These are phyloP conservation scores for Sebastes hubbsi DNA, from an alignment of 2,797 vertebrate species.

Conservation along the genomic window DNA sequence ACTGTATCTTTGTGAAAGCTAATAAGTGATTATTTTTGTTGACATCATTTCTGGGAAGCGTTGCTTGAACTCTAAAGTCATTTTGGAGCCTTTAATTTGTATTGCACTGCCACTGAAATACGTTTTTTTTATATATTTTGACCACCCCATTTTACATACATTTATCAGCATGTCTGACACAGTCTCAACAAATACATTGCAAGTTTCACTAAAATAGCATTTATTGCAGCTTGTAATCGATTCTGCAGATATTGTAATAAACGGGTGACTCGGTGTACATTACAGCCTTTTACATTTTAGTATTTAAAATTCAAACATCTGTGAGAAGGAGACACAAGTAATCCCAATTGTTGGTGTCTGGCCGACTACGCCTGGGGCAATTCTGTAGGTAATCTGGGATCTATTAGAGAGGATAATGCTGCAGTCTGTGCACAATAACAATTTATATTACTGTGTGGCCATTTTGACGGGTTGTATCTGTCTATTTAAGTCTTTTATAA, in stretches of 20 bases:
- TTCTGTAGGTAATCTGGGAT: conserved; percentile 13
- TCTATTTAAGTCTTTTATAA: neutral
- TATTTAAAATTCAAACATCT: conserved; percentile 10
- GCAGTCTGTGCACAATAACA: neutral
- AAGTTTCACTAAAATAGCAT: neutral
- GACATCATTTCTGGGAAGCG: neutral
- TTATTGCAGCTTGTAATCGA: neutral
- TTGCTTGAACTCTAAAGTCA: neutral
- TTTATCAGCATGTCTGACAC: neutral
- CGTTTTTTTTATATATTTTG: neutral
- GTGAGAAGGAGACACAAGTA: neutral
- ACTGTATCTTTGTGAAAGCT: neutral
- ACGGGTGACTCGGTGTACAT: neutral
- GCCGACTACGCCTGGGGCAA: conserved; percentile 3
- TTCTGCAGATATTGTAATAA: conserved; percentile 1
- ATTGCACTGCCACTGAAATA: neutral
- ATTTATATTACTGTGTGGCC: neutral
- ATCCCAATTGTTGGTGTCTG: neutral
- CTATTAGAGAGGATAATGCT: conserved; percentile 1
- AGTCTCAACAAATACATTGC: neutral
- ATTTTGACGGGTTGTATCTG: neutral
- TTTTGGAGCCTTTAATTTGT: neutral
- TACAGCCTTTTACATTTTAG: neutral
- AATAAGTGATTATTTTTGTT: neutral
- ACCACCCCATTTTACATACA: neutral